phyloP scores from a whole-genome alignment of 2,113 vertebrate species.

The Grallaria varia region DNA sequence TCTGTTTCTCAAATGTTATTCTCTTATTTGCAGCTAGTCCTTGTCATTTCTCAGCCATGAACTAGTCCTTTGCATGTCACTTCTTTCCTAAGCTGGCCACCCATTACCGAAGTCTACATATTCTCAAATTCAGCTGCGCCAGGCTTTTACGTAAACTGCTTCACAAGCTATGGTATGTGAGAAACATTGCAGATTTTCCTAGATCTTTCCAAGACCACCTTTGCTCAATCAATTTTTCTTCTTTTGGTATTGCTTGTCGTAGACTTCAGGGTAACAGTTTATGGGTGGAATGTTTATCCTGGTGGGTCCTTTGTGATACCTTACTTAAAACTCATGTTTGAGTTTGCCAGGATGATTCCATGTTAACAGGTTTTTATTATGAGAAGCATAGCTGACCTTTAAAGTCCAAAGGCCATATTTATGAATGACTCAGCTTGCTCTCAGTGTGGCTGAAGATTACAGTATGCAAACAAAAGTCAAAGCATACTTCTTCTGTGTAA shows the following conservation, averaged over 20 bases:
- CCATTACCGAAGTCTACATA: background rate
- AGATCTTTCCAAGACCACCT: background rate
- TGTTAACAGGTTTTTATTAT: slow-evolving; percentile 20
- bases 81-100: background rate
- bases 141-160: background rate
- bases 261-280: background rate
- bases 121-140: background rate
- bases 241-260: background rate
- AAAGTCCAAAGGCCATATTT: slow-evolving; percentile 36
- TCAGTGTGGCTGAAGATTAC: slow-evolving; percentile 24
- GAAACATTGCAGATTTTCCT: background rate
- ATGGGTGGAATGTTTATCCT: background rate
- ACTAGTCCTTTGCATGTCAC: background rate
- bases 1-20: background rate
- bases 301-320: background rate
- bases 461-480: background rate
- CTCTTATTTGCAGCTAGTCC: background rate
- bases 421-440: slow-evolving; percentile 37
- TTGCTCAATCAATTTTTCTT: background rate
- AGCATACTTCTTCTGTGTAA: slow-evolving; percentile 46
- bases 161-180: background rate
- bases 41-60: background rate
- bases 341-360: background rate
- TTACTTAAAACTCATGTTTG: background rate
- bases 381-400: slow-evolving; percentile 53